Conservation (phyloP, 2,888 invertebrate species). For the Eucriotettix oculatus region DNA sequence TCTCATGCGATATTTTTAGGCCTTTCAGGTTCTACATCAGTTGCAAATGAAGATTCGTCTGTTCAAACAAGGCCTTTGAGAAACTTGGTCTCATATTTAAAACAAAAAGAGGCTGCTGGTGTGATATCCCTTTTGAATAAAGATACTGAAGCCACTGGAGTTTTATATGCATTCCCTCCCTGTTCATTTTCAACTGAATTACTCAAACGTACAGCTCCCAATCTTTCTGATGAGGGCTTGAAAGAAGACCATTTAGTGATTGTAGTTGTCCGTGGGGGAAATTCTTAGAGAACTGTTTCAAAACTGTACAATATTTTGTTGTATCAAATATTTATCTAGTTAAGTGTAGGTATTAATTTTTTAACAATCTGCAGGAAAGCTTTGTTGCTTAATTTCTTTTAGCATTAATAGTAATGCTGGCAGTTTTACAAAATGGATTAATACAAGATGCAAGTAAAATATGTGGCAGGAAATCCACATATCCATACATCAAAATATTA, state of each 20-base stretch:
- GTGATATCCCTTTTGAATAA: conserved; percentile 83
- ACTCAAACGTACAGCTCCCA: conserved; percentile 76
- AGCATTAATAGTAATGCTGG: too few species aligned
- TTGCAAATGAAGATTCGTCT: conserved; percentile 65
- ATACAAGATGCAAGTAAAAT: too few species aligned
- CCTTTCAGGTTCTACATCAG: conserved; percentile 65
- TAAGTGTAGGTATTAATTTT: too few species aligned
- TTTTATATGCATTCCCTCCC: conserved; percentile 92
- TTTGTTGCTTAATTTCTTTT: too few species aligned
- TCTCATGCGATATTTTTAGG: conserved; percentile 90
- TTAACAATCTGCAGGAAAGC: too few species aligned
- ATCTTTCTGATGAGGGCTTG: conserved; percentile 71
- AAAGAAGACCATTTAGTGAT: conserved; percentile 92
- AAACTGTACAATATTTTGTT: too few species aligned
- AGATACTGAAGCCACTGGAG: conserved; percentile 85
- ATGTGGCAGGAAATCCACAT: too few species aligned
- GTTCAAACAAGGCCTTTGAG: conserved; percentile 82
- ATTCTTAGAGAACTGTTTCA: conserved; percentile 32
- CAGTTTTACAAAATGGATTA: too few species aligned
- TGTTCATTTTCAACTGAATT: conserved; percentile 88
- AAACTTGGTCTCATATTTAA: conserved; percentile 89
- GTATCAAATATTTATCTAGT: too few species aligned
- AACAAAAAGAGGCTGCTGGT: conserved; percentile 97
- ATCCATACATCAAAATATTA: too few species aligned
- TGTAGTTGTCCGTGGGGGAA: conserved; percentile 82